Evolutionary conservation across 2,888 invertebrate species (phyloP).

Genomic region (Poecilobothrus nobilitatus): DNA sequence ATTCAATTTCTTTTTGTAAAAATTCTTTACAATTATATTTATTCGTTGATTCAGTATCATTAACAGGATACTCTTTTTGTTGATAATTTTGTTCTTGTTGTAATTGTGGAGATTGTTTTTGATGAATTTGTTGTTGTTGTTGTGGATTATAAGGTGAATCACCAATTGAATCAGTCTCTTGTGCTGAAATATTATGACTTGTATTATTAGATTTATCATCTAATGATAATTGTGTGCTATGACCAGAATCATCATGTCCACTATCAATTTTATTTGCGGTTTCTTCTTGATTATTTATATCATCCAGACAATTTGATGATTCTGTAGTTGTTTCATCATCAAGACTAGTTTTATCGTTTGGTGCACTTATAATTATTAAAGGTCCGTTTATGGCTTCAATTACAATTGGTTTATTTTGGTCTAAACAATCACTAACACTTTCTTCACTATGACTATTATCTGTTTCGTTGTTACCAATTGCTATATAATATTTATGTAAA

Average conservation of each 20-base stretch:
- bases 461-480: background rate
- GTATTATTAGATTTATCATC: slow-evolving; percentile 18
- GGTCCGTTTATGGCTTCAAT: background rate
- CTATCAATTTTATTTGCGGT: slow-evolving; percentile 15
- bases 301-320: slow-evolving; percentile 7
- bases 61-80: background rate
- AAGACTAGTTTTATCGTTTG: background rate
- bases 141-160: background rate
- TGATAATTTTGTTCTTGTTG: background rate
- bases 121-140: background rate
- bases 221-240: slow-evolving; percentile 20
- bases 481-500: background rate
- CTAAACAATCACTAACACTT: background rate
- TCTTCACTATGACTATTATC: slow-evolving; percentile 11
- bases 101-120: background rate
- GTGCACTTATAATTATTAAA: background rate
- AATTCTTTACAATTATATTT: slow-evolving; percentile 20
- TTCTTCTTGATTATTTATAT: slow-evolving; percentile 9
- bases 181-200: slow-evolving; percentile 17
- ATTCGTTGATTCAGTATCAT: slow-evolving; percentile 14
- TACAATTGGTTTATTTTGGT: slow-evolving; percentile 5
- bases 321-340: slow-evolving; percentile 9
- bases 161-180: slow-evolving; percentile 9
- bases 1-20: slow-evolving; percentile 22
- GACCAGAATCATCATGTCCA: slow-evolving; percentile 22